Evolutionary conservation across 2,888 invertebrate species (phyloP).

Genomic region (Drosophila pegasa): DNA sequence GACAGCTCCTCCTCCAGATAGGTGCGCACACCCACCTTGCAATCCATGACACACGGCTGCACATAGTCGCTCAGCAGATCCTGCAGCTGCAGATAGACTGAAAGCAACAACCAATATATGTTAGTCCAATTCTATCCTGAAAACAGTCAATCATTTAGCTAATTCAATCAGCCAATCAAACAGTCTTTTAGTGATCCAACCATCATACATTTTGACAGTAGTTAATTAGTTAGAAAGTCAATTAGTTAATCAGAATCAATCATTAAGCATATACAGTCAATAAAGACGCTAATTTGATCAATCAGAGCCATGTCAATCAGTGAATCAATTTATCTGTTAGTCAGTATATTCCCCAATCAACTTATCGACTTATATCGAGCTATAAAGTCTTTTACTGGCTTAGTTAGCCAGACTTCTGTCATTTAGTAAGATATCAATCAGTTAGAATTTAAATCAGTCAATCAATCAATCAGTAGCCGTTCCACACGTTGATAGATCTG

Average conservation of each 20-base stretch:
- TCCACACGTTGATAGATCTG: neutral
- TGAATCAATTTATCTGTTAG: neutral
- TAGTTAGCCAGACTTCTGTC: too few relatives aligned
- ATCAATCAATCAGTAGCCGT: neutral
- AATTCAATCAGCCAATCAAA: neutral
- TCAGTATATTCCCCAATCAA: too few relatives aligned
- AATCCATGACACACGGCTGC: slow-evolving; percentile 98
- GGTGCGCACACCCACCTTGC: slow-evolving; percentile 97
- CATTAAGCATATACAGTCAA: neutral
- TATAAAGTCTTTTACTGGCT: too few relatives aligned
- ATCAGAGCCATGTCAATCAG: neutral
- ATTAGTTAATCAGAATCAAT: neutral
- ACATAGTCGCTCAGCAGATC: slow-evolving; percentile 96
- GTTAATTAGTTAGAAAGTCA: neutral
- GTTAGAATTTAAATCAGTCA: neutral
- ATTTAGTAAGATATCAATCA: too few relatives aligned
- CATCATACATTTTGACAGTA: neutral
- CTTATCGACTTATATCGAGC: too few relatives aligned
- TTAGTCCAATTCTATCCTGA: too few relatives aligned
- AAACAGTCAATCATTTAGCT: too few relatives aligned
- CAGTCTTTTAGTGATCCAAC: neutral
- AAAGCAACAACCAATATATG: too few relatives aligned
- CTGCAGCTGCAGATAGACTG: slow-evolving; percentile 94
- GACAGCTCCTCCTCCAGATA: slow-evolving; percentile 97
- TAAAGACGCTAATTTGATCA: neutral